Percentiles rank a stretch among this genome's conserved stretches.
phyloP scores from a whole-genome alignment of 2,888 invertebrate genomes.

The Spilosoma lubricipeda region DNA sequence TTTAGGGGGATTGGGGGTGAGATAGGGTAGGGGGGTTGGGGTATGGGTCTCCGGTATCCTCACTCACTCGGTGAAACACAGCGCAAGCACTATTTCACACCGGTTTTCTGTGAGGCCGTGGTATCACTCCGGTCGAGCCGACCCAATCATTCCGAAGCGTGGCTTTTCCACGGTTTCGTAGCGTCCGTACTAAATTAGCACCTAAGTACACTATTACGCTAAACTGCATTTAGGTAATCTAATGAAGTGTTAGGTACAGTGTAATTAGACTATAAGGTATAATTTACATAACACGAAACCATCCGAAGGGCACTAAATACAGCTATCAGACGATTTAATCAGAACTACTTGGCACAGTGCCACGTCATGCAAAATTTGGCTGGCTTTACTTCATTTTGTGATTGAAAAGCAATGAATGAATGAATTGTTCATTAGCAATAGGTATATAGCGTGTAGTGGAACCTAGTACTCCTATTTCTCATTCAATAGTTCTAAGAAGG shows the following conservation, averaged over 20 bases:
- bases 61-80: too few relatives aligned
- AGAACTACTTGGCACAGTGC: not conserved
- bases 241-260: not conserved
- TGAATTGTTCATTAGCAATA: not conserved
- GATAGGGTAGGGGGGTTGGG: too few relatives aligned
- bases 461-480: not conserved
- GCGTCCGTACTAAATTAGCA: not conserved
- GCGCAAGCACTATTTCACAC: too few relatives aligned
- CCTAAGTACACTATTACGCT: not conserved
- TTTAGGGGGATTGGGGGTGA: too few relatives aligned
- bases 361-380: not conserved
- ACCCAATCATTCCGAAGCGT: too few relatives aligned
- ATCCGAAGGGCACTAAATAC: not conserved
- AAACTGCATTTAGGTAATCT: not conserved
- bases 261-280: not conserved
- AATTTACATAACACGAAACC: not conserved
- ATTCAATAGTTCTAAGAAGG: not conserved
- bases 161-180: too few relatives aligned
- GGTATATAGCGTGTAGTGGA: not conserved
- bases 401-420: not conserved
- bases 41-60: too few relatives aligned
- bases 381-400: not conserved
- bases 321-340: not conserved
- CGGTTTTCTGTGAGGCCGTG: too few relatives aligned
- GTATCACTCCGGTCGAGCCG: too few relatives aligned